Evolutionary conservation across 2,888 invertebrate species (phyloP).

Genomic region (Omphaloscelis lunosa): DNA sequence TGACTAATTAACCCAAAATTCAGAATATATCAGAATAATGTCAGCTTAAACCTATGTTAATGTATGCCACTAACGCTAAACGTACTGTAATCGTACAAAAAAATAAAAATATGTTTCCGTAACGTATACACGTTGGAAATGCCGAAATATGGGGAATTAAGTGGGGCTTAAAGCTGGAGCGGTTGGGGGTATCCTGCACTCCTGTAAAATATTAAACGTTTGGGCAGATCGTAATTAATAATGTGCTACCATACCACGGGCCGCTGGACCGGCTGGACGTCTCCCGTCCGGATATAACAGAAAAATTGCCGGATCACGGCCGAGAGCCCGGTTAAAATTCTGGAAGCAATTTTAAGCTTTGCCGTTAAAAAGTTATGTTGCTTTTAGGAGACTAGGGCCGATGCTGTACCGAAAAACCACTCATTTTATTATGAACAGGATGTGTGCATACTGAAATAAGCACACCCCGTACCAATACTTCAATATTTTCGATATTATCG

Average conservation of each 20-base stretch:
- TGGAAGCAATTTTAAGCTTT: constrained; percentile 78
- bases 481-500: constrained; percentile 7
- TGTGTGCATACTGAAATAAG: constrained; percentile 53
- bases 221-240: constrained; percentile 88
- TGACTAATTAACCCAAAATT: constrained; percentile 38
- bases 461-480: constrained; percentile 39
- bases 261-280: constrained; percentile 74
- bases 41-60: constrained; percentile 49
- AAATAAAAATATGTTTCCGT: constrained; percentile 79
- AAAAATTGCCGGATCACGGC: constrained; percentile 87
- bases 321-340: constrained; percentile 80
- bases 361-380: constrained; percentile 75
- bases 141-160: constrained; percentile 86
- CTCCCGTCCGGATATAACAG: constrained; percentile 83
- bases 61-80: constrained; percentile 54
- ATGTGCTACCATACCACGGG: constrained; percentile 80
- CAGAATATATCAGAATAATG: constrained; percentile 40
- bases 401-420: constrained; percentile 71
- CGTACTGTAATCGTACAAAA: constrained; percentile 71
- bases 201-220: constrained; percentile 88
- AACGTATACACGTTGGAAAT: constrained; percentile 80
- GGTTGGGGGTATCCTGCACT: constrained; percentile 83
- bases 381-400: constrained; percentile 73
- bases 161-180: constrained; percentile 83
- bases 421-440: constrained; percentile 71